Base-by-base conservation (phyloP, 2,113 vertebrate genomes). In the Trematomus loennbergii region DNA sequence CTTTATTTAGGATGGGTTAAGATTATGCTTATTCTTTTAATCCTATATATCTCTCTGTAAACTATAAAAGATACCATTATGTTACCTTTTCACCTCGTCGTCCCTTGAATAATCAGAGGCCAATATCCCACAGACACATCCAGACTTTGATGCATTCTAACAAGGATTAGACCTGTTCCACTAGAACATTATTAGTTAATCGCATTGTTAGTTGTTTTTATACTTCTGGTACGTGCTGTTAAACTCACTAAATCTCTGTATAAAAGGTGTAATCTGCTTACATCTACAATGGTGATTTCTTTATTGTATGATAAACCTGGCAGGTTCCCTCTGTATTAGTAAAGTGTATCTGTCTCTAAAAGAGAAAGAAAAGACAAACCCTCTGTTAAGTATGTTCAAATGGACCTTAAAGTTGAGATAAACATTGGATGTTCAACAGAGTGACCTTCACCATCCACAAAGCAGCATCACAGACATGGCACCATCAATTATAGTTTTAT, bases 391-490 rank as follows among this genome's bases (percentile, higher is more conserved):
- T 64, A 58, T 25, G n/a, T 67, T 71, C 68, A 79, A 52, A 58
- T 69, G 65, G 72, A 74, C 49, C 58, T 53, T 64, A 22, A 79
- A 76, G 72, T 76, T 78, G 10, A 57, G 49, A 46, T 77, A 36
- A 80, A 82, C 55, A 55, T 58, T 36, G 45, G 25, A 67, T 65
- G 1, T 48, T 33, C 29, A 43, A 46, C 49, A 72, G 33, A 72
- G 61, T 78, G 61, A 61, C 68, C 50, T 81, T 86, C 81, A 59
- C 61, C 11, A 18, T 52, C 40, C 54, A 71, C 52, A 59, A 46
- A 69, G 63, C 58, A 17, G 67, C 82, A 46, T 25, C 43, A 52
- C 53, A 18, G 40, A 55, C 12, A 59, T 8, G 11, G 25, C 54
- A 18, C 40, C 29, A 7, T 12, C 46, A 43, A 59, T 40, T 4